Base-by-base conservation (phyloP, 2,888 invertebrate genomes). In the Escarpia spicata region DNA sequence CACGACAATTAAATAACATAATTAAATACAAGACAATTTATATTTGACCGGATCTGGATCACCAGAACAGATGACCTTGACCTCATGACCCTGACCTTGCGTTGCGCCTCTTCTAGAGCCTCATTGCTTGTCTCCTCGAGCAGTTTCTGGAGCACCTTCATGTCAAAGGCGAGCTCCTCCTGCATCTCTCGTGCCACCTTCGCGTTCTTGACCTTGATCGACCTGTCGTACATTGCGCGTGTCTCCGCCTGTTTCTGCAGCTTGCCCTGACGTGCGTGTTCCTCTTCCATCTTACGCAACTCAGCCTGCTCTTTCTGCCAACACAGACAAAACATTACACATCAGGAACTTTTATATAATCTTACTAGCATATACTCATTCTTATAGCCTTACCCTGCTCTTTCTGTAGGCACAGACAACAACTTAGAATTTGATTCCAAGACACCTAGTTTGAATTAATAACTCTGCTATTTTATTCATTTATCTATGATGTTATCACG, bases 121-220 rank as follows among this genome's bases (percentile, higher is more conserved):
- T 96, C 96, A 93, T 96, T 96, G 44, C 95, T 94, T 6, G 96
- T 95, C 92, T 96, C 96, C 93, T 96, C 95, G 91, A 96, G 93
- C 44, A 96, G 94, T 93, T 96, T 95, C 93, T 96, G 96, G 44
- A 96, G 94, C 93, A 96, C 95, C 94, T 96, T 96, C 93, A 96
- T 94, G 94, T 96, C 96, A 94, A 96, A 96, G 43, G 96, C 96
- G 93, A 96, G 94, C 94, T 96, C 96, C 94, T 96, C 96, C 93
- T 96, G 96, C 92, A 96, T 95, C 91, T 95, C 95, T 91, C 95
- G 95, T 1, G 96, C 96, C 94, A 95, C 95, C 94, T 95, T 95
- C 94, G 95, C 95, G 94, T 96, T 95, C 95, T 96, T 96, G 93
- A 96, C 93, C 94, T 95, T 94, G 45, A 96, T 94, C 4, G 96